phyloP scores from a whole-genome alignment of 2,888 invertebrate species.

The Drosophila stalkeri region DNA sequence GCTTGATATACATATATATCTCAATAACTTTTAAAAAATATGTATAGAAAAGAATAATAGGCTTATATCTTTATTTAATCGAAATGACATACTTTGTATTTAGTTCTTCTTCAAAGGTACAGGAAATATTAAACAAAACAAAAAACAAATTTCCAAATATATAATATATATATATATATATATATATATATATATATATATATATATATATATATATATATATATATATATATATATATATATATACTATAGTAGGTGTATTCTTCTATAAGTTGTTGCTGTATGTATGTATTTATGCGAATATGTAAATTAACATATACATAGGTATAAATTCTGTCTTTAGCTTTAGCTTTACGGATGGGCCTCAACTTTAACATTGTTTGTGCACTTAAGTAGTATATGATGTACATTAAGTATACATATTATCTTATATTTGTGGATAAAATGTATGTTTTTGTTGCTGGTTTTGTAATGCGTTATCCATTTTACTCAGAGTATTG shows the following conservation, averaged over 20 bases:
- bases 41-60: constrained; percentile 47
- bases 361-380: constrained; percentile 29
- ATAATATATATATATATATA: constrained; percentile 16
- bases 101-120: constrained; percentile 29
- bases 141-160: too few species aligned
- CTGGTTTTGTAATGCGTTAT: neutral
- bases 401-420: constrained; percentile 12
- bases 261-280: constrained; percentile 44
- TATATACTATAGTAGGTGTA: constrained; percentile 51
- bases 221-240: neutral
- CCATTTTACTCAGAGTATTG: constrained; percentile 9
- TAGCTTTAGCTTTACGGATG: constrained; percentile 28
- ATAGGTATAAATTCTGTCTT: constrained; percentile 28
- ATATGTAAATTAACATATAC: constrained; percentile 36
- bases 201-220: constrained; percentile 14
- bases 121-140: constrained; percentile 52
- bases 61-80: constrained; percentile 53
- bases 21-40: constrained; percentile 62
- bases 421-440: constrained; percentile 11
- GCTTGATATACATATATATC: constrained; percentile 40
- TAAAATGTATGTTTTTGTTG: constrained; percentile 14
- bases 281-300: constrained; percentile 31
- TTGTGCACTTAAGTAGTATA: constrained; percentile 15
- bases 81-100: constrained; percentile 62
- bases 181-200: neutral